These are phyloP conservation scores for Zaprionus nigranus DNA, from an alignment of 1,140 invertebrate genomes.

Conservation along the genomic window DNA sequence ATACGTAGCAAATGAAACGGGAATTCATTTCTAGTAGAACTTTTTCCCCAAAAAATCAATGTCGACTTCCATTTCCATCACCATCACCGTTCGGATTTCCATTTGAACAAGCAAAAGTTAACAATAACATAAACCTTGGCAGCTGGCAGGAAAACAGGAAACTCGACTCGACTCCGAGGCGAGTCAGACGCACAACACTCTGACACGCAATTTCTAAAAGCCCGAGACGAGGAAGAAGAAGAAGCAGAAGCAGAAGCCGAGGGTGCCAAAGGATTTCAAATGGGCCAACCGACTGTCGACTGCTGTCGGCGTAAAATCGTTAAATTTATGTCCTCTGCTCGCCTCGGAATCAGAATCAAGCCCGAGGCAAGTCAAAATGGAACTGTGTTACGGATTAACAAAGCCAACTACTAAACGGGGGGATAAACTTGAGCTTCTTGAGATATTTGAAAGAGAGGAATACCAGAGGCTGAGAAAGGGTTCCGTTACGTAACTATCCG, in stretches of 20 bases:
- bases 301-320: slow-evolving; percentile 72
- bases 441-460: neutral
- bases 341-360: slow-evolving; percentile 10
- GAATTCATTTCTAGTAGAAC: slow-evolving; percentile 26
- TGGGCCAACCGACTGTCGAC: slow-evolving; percentile 45
- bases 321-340: slow-evolving; percentile 70
- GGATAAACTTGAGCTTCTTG: neutral
- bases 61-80: slow-evolving; percentile 29
- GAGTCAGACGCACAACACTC: slow-evolving; percentile 40
- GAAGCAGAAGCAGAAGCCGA: neutral
- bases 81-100: slow-evolving; percentile 9
- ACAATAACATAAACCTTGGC: slow-evolving; percentile 53
- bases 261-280: slow-evolving; percentile 61
- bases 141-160: slow-evolving; percentile 33
- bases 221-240: neutral
- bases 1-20: slow-evolving; percentile 36
- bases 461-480: neutral
- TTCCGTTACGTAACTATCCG: neutral
- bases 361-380: slow-evolving; percentile 33
- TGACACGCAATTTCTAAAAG: slow-evolving; percentile 40
- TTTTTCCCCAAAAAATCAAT: slow-evolving; percentile 68
- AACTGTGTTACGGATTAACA: slow-evolving; percentile 48
- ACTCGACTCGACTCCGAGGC: neutral
- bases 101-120: slow-evolving; percentile 33
- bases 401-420: slow-evolving; percentile 23